Conservation (phyloP, 2,888 invertebrate species). For the Mellilla xanthometata region DNA sequence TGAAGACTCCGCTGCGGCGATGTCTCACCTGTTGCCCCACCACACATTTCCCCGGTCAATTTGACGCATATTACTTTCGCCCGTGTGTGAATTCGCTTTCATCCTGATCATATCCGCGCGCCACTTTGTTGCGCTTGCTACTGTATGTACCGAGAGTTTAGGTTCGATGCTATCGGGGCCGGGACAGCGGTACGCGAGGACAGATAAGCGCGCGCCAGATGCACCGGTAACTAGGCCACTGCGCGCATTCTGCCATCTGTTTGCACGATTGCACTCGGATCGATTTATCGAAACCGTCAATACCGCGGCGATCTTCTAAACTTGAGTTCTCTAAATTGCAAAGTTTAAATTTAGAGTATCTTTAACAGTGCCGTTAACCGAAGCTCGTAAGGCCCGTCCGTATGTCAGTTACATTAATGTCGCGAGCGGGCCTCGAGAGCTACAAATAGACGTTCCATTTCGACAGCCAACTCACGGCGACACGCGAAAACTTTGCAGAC, state of each 20-base stretch:
- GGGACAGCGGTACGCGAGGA: conserved; percentile 36
- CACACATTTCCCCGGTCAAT: conserved; percentile 54
- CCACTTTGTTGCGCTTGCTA: conserved; percentile 37
- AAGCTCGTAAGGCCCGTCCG: conserved; percentile 61
- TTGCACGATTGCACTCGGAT: conserved; percentile 54
- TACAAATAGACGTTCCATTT: conserved; percentile 80
- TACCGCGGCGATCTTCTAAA: conserved; percentile 14
- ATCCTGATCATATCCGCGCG: conserved; percentile 55
- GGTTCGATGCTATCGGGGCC: conserved; percentile 21
- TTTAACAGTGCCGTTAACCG: conserved; percentile 50
- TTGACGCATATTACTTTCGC: conserved; percentile 77
- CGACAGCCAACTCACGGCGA: conserved; percentile 71
- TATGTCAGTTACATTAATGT: conserved; percentile 71
- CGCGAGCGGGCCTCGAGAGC: conserved; percentile 76
- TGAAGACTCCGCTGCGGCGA: conserved; percentile 15
- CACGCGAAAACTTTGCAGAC: conserved; percentile 72
- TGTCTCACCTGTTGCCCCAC: conserved; percentile 58
- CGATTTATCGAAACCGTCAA: conserved; percentile 18
- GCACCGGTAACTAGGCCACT: conserved; percentile 70
- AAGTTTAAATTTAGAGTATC: conserved; percentile 42
- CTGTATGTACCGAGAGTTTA: no score
- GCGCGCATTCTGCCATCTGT: conserved; percentile 65
- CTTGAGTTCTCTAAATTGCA: conserved; percentile 24
- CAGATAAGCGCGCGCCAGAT: conserved; percentile 64
- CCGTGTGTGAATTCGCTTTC: conserved; percentile 63